Evolutionary conservation across 2,797 vertebrate species (phyloP), one percentile per base, ranked within the genome.

Genomic region (Podarcis siculus): DNA sequence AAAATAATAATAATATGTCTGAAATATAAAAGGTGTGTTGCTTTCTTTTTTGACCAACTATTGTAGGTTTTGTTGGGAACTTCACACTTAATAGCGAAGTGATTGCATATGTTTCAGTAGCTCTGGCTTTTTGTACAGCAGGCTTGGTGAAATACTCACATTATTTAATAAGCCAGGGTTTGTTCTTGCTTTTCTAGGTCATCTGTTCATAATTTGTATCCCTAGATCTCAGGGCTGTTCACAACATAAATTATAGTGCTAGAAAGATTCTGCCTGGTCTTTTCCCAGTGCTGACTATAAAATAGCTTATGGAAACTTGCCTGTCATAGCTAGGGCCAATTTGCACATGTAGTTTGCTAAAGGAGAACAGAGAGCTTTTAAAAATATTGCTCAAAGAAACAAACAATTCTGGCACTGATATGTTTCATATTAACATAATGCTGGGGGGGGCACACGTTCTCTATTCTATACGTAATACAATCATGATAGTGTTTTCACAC

Each of bases 1-100:
- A 45, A 42, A 64, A 76, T 4, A 67, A 37, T 45, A 79, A 88
- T 66, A 80, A 84, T 79, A 85, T 89, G 71, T 77, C 71, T 32
- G 35, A 75, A 89, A 75, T 27, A 69, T 21, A 69, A 64, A 66
- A 76, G 3, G 55, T 82, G 30, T 88, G 30, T 21, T 82, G 49
- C 12, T 67, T 85, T 81, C 17, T 61, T 78, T 55, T 81, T 39
- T 72, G 19, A n/a, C 35, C 19, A 30, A 32, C 35, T 84, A 7
- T 55, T 78, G 32, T 15, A 35, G 5, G 27, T 39, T 3, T 66
- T 71, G 64, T 79, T 42, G 39, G 77, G 15, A 30, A 45, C 27
- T 10, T 80, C 3, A 21, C 30, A 7, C 19, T 21, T 72, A 72
- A 72, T 35, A 13, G 19, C 5, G 12, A 15, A 35, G 13, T 72